Evolutionary conservation across 1,140 invertebrate species (phyloP).

Genomic region (Uloborus diversus): DNA sequence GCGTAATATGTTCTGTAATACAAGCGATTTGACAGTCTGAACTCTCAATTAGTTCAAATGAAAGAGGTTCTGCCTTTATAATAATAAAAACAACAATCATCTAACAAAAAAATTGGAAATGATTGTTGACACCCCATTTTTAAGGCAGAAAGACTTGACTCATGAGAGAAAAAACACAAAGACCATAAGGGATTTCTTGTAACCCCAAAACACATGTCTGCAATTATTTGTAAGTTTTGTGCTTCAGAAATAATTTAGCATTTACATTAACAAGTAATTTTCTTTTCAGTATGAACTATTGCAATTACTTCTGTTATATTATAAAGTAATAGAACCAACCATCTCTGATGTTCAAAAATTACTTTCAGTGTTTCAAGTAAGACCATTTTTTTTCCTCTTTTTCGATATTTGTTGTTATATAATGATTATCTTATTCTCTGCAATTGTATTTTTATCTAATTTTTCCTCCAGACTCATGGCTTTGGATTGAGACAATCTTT

Average conservation of each 20-base stretch:
- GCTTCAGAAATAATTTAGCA: neutral
- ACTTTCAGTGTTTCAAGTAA: slow-evolving; percentile 56
- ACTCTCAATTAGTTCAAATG: too few species aligned
- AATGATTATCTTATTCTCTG: neutral
- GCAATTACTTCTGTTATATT: slow-evolving; percentile 63
- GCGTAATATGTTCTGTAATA: too few species aligned
- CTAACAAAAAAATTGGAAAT: too few species aligned
- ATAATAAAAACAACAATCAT: too few species aligned
- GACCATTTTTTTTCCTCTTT: slow-evolving; percentile 6
- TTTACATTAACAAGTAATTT: neutral
- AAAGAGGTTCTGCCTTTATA: too few species aligned
- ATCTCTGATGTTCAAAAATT: slow-evolving; percentile 61
- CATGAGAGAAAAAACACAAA: too few species aligned
- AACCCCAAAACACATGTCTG: too few species aligned
- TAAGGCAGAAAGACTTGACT: too few species aligned
- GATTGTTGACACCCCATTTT: too few species aligned
- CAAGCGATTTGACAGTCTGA: too few species aligned
- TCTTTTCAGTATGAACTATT: slow-evolving; percentile 63
- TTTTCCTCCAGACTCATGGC: slow-evolving; percentile 60
- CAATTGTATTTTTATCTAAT: neutral
- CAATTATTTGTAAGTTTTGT: too few species aligned
- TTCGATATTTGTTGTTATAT: neutral
- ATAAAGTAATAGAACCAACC: slow-evolving; percentile 61
- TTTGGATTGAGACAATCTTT: slow-evolving; percentile 63
- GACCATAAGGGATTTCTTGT: too few species aligned